Evolutionary conservation across 92 coral and sea anemone species (phyloP), one percentile per base, ranked within the genome.

Genomic region (Bergia puertoricense): DNA sequence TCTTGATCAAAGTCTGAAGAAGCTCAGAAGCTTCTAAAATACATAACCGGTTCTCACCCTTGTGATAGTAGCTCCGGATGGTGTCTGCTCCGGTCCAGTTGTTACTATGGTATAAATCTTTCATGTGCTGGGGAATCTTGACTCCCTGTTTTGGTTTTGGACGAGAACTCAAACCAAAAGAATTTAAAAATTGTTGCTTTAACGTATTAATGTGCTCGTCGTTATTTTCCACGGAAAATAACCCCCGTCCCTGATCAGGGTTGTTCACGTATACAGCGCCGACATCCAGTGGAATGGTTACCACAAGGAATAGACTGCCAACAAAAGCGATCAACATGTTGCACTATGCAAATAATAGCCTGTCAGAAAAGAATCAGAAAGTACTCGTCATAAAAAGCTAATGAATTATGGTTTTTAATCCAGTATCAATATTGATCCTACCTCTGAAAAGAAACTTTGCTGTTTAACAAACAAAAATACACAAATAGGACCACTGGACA

Each of bases 31-130:
- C 30, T 30, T 30, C 30, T 30, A 30, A 30, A 30, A 30, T 30
- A 30, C 30, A 30, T 77, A 10, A 13, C 15, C 30, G 65, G 23
- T 36, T 42, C 92, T 82, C 86, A 95, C 99, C 99, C 88, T 88
- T 86, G 85, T 96, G 22, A 30, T 30, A 30, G 30, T 30, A 30
- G 30, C 30, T 30, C 30, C 30, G 30, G 30, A 30, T 30, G 30
- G 98, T 96, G 91, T 94, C 94, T 50, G 95, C 99, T 40, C 90
- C 88, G 65, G 96, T 95, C 96, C 96, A 93, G 73, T 90, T 88
- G 81, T 94, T 93, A 62, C 94, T 95, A 69, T 96, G 73, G 77
- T 95, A 96, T 83, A 96, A 88, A 69, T 96, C 99, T 79, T 76
- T 48, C 92, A 96, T 94, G 56, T 93, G 94, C 80, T 92, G 93